Evolutionary conservation across 2,888 invertebrate genomes (phyloP).

Genomic region (Phragmatobia fuliginosa): DNA sequence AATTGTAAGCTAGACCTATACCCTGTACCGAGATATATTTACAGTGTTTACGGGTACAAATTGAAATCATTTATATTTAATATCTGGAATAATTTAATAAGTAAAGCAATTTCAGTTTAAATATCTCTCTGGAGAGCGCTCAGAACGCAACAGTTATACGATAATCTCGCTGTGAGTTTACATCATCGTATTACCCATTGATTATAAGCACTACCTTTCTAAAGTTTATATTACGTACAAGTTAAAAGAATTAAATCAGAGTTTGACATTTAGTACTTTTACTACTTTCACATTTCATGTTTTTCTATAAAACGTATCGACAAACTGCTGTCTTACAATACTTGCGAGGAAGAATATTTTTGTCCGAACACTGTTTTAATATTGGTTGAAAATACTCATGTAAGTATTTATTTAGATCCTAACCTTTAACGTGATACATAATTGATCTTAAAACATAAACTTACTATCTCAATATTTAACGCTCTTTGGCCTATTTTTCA

Average conservation of each 20-base stretch:
- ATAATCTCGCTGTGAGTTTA: constrained; percentile 58
- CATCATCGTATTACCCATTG: constrained; percentile 45
- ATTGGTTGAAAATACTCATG: constrained; percentile 26
- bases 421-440: constrained; percentile 45
- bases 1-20: not conserved
- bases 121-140: constrained; percentile 38
- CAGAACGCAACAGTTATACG: constrained; percentile 76
- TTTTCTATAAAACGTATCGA: constrained; percentile 53
- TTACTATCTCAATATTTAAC: not conserved
- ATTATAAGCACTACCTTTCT: constrained; percentile 30
- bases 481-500: not conserved
- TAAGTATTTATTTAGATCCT: constrained; percentile 33
- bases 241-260: not conserved
- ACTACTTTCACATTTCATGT: constrained; percentile 34
- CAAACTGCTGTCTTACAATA: constrained; percentile 49
- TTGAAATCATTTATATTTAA: constrained; percentile 34
- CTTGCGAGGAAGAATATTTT: constrained; percentile 30
- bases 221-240: not conserved
- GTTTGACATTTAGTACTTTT: constrained; percentile 8
- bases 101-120: constrained; percentile 57
- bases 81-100: constrained; percentile 64
- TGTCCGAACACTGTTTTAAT: constrained; percentile 6
- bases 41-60: constrained; percentile 23
- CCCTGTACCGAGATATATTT: not conserved
- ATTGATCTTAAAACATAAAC: not conserved